These are phyloP conservation scores for Notoglanidium macrostoma DNA, from an alignment of 2,797 vertebrate species.

Conservation along the genomic window DNA sequence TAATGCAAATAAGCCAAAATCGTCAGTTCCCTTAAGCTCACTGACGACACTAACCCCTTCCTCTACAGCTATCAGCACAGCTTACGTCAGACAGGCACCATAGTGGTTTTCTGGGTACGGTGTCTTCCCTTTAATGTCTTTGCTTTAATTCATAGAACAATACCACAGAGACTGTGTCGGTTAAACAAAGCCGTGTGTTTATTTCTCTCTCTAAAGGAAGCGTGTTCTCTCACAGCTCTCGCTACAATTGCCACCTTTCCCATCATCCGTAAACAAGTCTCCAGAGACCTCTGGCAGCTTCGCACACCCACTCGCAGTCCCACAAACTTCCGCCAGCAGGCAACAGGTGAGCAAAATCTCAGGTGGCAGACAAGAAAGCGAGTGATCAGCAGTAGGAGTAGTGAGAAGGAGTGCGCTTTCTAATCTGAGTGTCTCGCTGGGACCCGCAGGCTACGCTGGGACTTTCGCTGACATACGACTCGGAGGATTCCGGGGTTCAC, in stretches of 20 bases:
- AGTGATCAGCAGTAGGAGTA: constrained; percentile 21
- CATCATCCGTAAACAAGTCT: constrained; percentile 63
- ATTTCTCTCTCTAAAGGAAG: constrained; percentile 28
- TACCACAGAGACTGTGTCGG: constrained; percentile 50
- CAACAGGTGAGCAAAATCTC: constrained; percentile 51
- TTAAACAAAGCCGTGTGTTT: constrained; percentile 49
- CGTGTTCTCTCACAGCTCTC: constrained; percentile 55
- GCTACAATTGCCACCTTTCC: constrained; percentile 66
- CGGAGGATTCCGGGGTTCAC: constrained; percentile 13
- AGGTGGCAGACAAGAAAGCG: constrained; percentile 37
- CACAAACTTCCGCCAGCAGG: constrained; percentile 38
- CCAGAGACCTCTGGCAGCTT: constrained; percentile 48
- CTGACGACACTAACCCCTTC: not conserved
- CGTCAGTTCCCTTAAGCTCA: no score
- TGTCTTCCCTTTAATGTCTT: constrained; percentile 10
- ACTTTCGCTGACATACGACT: constrained; percentile 6
- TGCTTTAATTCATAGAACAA: constrained; percentile 42
- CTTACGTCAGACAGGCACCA: not conserved
- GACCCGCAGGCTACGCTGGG: constrained; percentile 10
- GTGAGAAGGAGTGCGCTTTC: not conserved
- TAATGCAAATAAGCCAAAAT: not conserved
- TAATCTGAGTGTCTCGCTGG: constrained; percentile 12
- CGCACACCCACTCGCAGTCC: constrained; percentile 33
- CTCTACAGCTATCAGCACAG: not conserved
- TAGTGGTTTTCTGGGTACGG: constrained; percentile 19